A percentile compares a stretch with the other conserved stretches of the same genome.
These are phyloP conservation scores for Loxodonta africana DNA, from an alignment of 2,113 vertebrate species.

Conservation along the genomic window DNA sequence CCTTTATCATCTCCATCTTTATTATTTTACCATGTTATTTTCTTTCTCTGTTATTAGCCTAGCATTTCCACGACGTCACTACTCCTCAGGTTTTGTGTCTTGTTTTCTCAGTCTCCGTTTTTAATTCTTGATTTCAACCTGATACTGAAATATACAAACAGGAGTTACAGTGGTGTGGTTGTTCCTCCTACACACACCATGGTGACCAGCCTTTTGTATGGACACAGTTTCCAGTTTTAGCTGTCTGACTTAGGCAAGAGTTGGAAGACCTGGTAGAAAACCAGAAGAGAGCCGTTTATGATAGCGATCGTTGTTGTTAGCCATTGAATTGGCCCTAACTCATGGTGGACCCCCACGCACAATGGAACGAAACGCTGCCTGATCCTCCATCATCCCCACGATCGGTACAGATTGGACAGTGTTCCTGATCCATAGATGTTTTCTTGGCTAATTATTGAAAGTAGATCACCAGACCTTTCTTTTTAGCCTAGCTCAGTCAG, in stretches of 20 bases:
- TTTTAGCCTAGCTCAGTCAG: neutral
- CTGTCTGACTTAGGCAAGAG: neutral
- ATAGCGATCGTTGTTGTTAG: neutral
- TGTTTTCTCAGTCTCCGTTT: slow-evolving; percentile 51
- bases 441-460: neutral
- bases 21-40: slow-evolving; percentile 30
- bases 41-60: slow-evolving; percentile 56
- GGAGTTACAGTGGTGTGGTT: neutral
- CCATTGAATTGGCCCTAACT: neutral
- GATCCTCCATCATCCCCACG: neutral
- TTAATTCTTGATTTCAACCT: slow-evolving; percentile 17
- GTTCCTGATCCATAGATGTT: neutral
- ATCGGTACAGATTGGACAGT: neutral
- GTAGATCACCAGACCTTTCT: neutral
- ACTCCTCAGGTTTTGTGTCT: neutral
- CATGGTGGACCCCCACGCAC: too few relatives aligned
- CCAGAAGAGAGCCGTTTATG: neutral
- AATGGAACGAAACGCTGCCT: neutral
- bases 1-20: slow-evolving; percentile 39
- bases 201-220: neutral
- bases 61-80: slow-evolving; percentile 53
- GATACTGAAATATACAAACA: neutral
- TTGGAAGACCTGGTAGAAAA: neutral
- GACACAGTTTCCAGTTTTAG: neutral
- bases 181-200: neutral